Conservation (phyloP, 2,888 invertebrate genomes). For the Drosophila buzzatii region DNA sequence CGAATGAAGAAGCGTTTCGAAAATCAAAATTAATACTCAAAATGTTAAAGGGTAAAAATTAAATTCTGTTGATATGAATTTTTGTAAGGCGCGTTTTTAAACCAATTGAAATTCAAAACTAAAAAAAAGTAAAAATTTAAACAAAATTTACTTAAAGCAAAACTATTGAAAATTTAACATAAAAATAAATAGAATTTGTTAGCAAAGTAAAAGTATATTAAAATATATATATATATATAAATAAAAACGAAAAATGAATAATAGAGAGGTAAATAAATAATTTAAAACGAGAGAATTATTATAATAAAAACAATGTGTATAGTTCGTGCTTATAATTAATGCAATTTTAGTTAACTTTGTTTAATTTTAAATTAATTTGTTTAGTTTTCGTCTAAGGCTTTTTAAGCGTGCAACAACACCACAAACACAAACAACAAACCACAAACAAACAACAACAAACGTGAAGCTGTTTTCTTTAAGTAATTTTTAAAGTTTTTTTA, state of each 20-base stretch:
- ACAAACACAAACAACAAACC: conserved; percentile 38
- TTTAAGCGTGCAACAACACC: conserved; percentile 54
- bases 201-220: conserved; percentile 74
- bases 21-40: conserved; percentile 50
- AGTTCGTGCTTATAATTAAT: conserved; percentile 77
- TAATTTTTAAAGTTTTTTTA: conserved; percentile 81
- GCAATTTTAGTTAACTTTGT: conserved; percentile 82
- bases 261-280: conserved; percentile 46
- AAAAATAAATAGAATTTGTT: conserved; percentile 81
- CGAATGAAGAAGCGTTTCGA: conserved; percentile 27
- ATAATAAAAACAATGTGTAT: conserved; percentile 65
- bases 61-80: conserved; percentile 83
- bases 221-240: neutral
- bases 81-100: conserved; percentile 70
- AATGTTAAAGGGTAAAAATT: conserved; percentile 62
- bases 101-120: conserved; percentile 63
- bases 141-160: conserved; percentile 44
- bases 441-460: conserved; percentile 61
- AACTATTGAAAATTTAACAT: conserved; percentile 79
- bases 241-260: conserved; percentile 34
- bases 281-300: conserved; percentile 26
- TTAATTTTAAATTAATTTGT: conserved; percentile 79
- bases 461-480: conserved; percentile 81
- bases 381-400: conserved; percentile 67
- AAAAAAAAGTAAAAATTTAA: conserved; percentile 36